Evolutionary conservation across 2,113 vertebrate genomes (phyloP), one percentile per base, ranked within the genome.

Genomic region (Ursus arctos): DNA sequence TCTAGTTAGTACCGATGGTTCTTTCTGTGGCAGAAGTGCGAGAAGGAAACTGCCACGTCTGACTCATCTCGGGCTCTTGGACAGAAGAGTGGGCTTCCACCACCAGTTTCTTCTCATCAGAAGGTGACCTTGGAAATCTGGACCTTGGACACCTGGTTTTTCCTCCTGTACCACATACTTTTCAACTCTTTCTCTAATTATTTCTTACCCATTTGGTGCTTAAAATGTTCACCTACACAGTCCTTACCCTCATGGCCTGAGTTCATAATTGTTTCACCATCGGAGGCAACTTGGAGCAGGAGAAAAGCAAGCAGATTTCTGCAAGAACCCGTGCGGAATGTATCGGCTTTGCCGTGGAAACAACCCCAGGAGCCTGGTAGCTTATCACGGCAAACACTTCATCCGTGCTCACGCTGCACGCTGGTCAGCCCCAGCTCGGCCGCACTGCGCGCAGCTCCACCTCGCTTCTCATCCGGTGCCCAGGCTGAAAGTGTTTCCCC

Each of bases 271-370:
- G 49, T 55, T 49, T 24, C 7, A 81, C 31, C 19, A 82, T 11
- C 55, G 16, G 36, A 94, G 26, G 40, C 3, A 81, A 94, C 33
- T 91, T 83, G 12, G n/a, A 93, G 61, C 61, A 72, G 61, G 49
- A 82, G 28, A 81, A 88, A 85, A 93, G 40, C 26, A 84, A 95
- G 40, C 26, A 26, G 93, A 6, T 74, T 88, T 95, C 47, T 77
- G 15, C n/a, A 57, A 84, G 74, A 79, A 93, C 83, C 7, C 80
- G 18, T 63, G 67, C 80, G 33, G 2, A 65, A 15, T 71, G 10
- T 4, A 15, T 92, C 69, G 33, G 33, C 19, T 77, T 91, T 72
- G 51, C 85, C 77, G 18, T n/a, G 33, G 21, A 77, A 19, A 92
- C 61, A 92, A 28, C 19, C 49, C 21, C 24, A 81, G 19, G 28